These are phyloP conservation scores for Coreius guichenoti DNA, from an alignment of 2,797 vertebrate genomes.

Conservation along the genomic window DNA sequence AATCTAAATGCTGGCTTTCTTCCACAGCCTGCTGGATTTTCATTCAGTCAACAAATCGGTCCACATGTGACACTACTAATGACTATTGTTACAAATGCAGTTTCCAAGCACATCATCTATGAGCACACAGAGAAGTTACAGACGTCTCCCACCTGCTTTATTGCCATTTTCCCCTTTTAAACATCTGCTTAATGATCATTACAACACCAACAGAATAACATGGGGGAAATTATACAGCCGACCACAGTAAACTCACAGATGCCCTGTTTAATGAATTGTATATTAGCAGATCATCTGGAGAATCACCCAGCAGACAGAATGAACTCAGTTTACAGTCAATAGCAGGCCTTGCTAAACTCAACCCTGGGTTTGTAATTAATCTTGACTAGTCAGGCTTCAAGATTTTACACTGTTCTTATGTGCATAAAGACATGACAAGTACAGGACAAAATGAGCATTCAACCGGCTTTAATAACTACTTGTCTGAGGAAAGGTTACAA, in stretches of 20 bases:
- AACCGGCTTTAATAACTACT: background rate
- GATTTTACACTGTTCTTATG: background rate
- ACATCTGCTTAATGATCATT: constrained; percentile 45
- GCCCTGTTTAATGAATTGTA: constrained; percentile 61
- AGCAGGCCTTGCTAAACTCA: background rate
- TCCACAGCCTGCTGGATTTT: constrained; percentile 13
- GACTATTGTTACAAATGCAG: background rate
- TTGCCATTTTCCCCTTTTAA: constrained; percentile 10
- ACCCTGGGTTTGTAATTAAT: background rate
- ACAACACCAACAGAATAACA: constrained; percentile 68
- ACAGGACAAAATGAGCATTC: background rate
- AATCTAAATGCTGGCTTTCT: constrained; percentile 13
- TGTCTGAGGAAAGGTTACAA: background rate
- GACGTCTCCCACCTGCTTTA: background rate
- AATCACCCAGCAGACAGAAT: constrained; percentile 31
- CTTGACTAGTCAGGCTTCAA: background rate
- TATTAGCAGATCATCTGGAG: constrained; percentile 58
- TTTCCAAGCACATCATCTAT: background rate
- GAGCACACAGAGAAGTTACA: background rate
- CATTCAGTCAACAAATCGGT: background rate
- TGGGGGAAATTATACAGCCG: constrained; percentile 71
- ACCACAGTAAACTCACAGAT: constrained; percentile 56
- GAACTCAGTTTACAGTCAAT: background rate
- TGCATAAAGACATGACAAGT: background rate
- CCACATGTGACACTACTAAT: background rate